Conservation (phyloP, 2,113 vertebrate species). For the Nansenia antarctica region DNA sequence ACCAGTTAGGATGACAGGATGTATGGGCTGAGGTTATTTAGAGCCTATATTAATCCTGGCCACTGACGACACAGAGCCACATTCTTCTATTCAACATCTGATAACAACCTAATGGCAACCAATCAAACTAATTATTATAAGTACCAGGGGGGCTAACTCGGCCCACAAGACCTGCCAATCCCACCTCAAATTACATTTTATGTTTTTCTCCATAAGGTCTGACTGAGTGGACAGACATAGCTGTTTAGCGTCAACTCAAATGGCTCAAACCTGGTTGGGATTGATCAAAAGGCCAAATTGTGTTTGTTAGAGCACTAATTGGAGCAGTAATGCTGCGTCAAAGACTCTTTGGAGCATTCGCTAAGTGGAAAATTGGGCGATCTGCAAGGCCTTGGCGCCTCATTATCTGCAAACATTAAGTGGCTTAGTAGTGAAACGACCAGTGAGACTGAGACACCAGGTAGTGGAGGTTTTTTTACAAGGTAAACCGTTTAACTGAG, state of each 20-base stretch:
- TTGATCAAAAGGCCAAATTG: not conserved
- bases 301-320: too few relatives aligned
- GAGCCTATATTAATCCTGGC: not conserved
- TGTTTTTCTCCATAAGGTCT: not conserved
- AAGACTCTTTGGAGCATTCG: not conserved
- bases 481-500: too few relatives aligned
- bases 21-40: not conserved
- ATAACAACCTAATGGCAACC: too few relatives aligned
- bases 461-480: too few relatives aligned
- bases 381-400: too few relatives aligned
- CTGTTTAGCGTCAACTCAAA: not conserved
- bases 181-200: not conserved
- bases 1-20: not conserved
- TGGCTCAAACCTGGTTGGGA: not conserved
- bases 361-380: too few relatives aligned
- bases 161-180: not conserved
- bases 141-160: not conserved
- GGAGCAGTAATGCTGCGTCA: not conserved
- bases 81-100: too few relatives aligned
- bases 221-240: too few relatives aligned
- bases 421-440: too few relatives aligned
- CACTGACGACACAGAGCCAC: not conserved
- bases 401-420: too few relatives aligned
- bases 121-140: too few relatives aligned
- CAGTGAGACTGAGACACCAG: too few relatives aligned